These are phyloP conservation scores for Drosophila littoralis DNA, from an alignment of 1,140 invertebrate genomes.

Conservation along the genomic window DNA sequence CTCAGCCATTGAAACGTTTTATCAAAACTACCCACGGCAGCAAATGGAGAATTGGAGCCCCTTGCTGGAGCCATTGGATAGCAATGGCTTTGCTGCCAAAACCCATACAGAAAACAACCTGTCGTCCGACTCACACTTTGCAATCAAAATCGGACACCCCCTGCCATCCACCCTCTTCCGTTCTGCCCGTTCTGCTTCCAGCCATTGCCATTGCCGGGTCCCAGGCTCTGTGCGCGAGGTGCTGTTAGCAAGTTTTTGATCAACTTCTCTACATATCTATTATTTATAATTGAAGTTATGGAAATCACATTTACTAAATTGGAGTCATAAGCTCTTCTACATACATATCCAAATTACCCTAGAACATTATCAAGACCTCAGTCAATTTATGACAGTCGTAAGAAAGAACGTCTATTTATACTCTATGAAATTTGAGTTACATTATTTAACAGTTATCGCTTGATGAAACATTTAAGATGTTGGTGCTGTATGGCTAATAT, in stretches of 20 bases:
- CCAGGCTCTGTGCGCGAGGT: conserved; percentile 12
- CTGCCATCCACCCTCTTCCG: not conserved
- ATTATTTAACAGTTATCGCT: too few species aligned
- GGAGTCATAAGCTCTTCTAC: too few species aligned
- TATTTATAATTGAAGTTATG: too few species aligned
- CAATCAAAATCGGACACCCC: not conserved
- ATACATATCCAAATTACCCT: too few species aligned
- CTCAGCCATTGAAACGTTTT: conserved; percentile 80
- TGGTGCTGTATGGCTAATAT: too few species aligned
- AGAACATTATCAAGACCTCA: too few species aligned
- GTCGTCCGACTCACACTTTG: conserved; percentile 54
- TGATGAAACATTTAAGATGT: too few species aligned
- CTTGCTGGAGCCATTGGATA: conserved; percentile 39
- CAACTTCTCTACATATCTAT: too few species aligned
- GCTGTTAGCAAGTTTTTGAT: not conserved
- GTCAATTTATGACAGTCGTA: too few species aligned
- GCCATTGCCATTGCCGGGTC: conserved; percentile 16
- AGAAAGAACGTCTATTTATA: too few species aligned
- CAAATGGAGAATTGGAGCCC: conserved; percentile 24
- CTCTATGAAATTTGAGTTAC: too few species aligned
- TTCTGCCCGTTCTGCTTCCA: not conserved
- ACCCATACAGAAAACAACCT: conserved; percentile 61
- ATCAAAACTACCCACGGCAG: conserved; percentile 78
- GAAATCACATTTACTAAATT: too few species aligned
- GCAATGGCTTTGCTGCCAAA: conserved; percentile 46